Base-by-base conservation (phyloP, 2,888 invertebrate species). In the Tachina grossa region DNA sequence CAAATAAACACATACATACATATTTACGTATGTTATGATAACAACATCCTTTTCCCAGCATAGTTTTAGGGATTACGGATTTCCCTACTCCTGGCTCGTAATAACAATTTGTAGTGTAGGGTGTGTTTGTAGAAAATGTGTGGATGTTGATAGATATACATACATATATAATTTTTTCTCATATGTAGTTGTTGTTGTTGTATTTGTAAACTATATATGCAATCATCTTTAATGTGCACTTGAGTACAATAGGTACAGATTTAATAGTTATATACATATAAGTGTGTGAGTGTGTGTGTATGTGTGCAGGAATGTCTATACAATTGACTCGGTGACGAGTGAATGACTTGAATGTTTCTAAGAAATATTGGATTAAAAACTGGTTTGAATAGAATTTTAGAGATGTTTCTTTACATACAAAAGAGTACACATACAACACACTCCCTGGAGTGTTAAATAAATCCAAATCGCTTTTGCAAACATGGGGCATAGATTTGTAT, bases 281-380 rank as follows among this genome's bases (percentile, higher is more conserved):
- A 31, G 41, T 49, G 16, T 66, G 11, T 43, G 22, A 8, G 9
- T 51, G 2, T 51, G 47, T 43, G 49, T 39, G 43, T 22, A 47
- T 31, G 31, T 80, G 68, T 75, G 39, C 39, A 31, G 11, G 31
- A 68, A 68, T 55, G 31, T 49, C 14, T 69, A n/a, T 19, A 59
- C 31, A 51, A 72, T 45, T 66, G 66, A 69, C 49, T 74, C 55
- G 31, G 31, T 31, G 63, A 51, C 45, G 80, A 66, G 71, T 77
- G 71, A 79, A 55, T 79, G 78, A 75, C 61, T 71, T 59, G 49
- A 77, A 59, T 81, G 59, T 68, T 43, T 76, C 71, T 53, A 55
- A 68, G 59, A 78, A 74, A 39, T 61, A 55, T 63, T 76, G 69
- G 22, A 82, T 76, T 57, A 59, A 74, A 78, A 82, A 79, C 19